Evolutionary conservation across 2,113 vertebrate genomes (phyloP).

Genomic region (Acrocephalus arundinaceus): DNA sequence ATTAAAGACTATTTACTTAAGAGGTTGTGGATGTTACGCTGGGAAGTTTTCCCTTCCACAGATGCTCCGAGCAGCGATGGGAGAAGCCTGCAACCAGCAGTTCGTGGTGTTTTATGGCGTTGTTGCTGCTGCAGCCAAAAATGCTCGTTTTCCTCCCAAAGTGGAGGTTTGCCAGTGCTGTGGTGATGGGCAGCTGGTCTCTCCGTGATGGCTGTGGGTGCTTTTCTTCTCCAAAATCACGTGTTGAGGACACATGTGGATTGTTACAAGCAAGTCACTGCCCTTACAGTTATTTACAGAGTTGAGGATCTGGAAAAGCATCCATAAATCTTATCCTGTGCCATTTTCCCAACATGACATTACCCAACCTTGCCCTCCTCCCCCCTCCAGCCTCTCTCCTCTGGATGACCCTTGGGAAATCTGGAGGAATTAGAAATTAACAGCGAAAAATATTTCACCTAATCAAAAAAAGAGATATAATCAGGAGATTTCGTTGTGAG

Average conservation of each 20-base stretch:
- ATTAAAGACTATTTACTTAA: conserved; percentile 57
- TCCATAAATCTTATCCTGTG: not conserved
- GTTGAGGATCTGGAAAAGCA: not conserved
- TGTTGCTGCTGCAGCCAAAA: not conserved
- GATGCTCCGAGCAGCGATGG: not conserved
- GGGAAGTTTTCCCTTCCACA: conserved; percentile 46
- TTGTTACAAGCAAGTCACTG: not conserved
- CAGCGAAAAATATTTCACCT: conserved; percentile 19
- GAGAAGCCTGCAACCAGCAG: not conserved
- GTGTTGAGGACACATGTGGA: too few relatives aligned
- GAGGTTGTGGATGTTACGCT: conserved; percentile 20
- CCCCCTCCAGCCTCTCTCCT: not conserved
- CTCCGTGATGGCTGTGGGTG: not conserved
- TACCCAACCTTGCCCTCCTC: fast-evolving
- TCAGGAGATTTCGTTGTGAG: not conserved
- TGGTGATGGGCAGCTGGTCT: not conserved
- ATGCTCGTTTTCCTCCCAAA: fast-evolving
- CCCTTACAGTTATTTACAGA: not conserved
- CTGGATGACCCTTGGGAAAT: not conserved
- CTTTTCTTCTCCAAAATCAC: not conserved
- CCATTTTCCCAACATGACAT: not conserved
- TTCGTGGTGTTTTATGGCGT: fast-evolving
- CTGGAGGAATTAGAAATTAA: conserved; percentile 2
- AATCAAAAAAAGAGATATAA: not conserved
- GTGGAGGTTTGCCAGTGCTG: fast-evolving